phyloP scores from a whole-genome alignment of 2,888 invertebrate genomes.

The Polyommatus iphigenia region DNA sequence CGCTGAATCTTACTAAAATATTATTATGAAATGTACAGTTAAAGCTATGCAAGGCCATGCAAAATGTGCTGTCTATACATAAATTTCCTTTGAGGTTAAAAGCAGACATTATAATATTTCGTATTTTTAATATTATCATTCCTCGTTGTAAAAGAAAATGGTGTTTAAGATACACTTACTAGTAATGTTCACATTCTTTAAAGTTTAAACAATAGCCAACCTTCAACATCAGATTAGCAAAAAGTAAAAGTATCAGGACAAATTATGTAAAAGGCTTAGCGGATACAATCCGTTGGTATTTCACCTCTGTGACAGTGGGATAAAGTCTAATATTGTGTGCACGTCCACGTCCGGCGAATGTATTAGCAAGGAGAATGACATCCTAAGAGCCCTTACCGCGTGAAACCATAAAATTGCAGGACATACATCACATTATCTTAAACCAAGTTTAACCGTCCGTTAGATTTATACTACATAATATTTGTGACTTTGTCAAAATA shows the following conservation, averaged over 20 bases:
- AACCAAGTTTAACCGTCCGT: constrained; percentile 31
- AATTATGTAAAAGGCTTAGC: background rate
- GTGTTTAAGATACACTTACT: background rate
- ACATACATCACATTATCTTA: constrained; percentile 37
- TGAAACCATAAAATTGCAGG: constrained; percentile 43
- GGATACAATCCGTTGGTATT: background rate
- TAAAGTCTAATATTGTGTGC: background rate
- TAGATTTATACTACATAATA: background rate
- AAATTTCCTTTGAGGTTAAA: too few relatives aligned
- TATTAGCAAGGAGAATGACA: constrained; percentile 41
- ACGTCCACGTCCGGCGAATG: background rate
- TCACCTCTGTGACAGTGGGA: background rate
- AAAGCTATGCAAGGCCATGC: too few relatives aligned
- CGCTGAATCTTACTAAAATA: too few relatives aligned
- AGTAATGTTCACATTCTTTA: background rate
- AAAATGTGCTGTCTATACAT: too few relatives aligned
- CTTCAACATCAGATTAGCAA: constrained; percentile 13
- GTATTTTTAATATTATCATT: background rate
- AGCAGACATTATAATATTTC: too few relatives aligned
- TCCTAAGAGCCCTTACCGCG: constrained; percentile 40
- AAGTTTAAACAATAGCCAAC: constrained; percentile 14
- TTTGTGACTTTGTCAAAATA: background rate
- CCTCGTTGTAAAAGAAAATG: background rate
- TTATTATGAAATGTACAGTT: too few relatives aligned
- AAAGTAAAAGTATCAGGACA: constrained; percentile 25